Conservation (phyloP, 2,888 invertebrate species). For the Andrena bucephala region DNA sequence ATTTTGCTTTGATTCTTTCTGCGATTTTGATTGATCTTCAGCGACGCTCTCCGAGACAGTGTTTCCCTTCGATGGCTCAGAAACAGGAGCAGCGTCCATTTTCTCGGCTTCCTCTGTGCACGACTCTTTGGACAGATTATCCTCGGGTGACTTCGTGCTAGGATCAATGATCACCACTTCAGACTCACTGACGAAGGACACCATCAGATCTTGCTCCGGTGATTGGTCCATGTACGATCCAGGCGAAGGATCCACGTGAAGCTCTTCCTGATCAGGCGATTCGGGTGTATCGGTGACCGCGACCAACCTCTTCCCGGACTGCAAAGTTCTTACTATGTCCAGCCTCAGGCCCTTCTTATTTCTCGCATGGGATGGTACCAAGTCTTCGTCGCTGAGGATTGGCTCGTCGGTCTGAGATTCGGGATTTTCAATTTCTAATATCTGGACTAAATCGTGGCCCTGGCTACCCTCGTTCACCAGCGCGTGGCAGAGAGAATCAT, state of each 20-base stretch:
- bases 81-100: conserved; percentile 40
- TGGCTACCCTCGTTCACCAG: conserved; percentile 82
- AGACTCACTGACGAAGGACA: conserved; percentile 85
- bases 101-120: conserved; percentile 72
- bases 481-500: conserved; percentile 85
- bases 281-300: conserved; percentile 86
- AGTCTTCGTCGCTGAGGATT: conserved; percentile 79
- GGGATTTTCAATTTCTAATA: conserved; percentile 82
- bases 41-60: conserved; percentile 70
- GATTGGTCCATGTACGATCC: conserved; percentile 83
- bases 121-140: conserved; percentile 86
- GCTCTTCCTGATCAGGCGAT: conserved; percentile 86
- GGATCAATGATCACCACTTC: conserved; percentile 89
- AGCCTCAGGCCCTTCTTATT: conserved; percentile 79
- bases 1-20: conserved; percentile 64
- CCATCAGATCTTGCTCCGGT: conserved; percentile 85
- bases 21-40: conserved; percentile 72
- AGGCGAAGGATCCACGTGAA: conserved; percentile 84
- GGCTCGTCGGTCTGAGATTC: conserved; percentile 76
- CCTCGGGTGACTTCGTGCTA: conserved; percentile 88
- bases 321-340: conserved; percentile 83
- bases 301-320: conserved; percentile 83
- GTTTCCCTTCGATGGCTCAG: conserved; percentile 62
- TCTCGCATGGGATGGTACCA: conserved; percentile 74
- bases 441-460: conserved; percentile 82